phyloP scores from a whole-genome alignment of 2,113 vertebrate species.

The Microcebus griseorufus region DNA sequence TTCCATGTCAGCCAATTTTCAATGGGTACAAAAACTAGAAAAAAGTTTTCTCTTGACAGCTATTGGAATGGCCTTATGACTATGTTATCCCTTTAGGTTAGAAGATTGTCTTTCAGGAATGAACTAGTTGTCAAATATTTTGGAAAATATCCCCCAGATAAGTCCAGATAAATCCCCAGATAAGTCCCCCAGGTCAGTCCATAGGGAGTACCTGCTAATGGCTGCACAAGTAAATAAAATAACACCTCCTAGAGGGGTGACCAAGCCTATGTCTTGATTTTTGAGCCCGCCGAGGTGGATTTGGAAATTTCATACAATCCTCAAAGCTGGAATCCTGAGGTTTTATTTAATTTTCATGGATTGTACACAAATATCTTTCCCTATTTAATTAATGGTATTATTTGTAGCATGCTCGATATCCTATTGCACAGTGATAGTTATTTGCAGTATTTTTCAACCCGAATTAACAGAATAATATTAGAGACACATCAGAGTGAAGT shows the following conservation, averaged over 20 bases:
- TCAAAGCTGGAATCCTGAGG: not conserved
- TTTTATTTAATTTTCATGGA: not conserved
- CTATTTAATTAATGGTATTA: not conserved
- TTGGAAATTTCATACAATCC: not conserved
- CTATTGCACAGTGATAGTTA: not conserved
- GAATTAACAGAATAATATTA: not conserved
- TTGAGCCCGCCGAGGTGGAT: not conserved
- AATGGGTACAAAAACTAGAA: too few relatives aligned
- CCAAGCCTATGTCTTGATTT: not conserved
- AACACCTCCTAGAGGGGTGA: rapidly evolving
- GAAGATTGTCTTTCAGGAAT: rapidly evolving
- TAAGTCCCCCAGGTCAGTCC: not conserved
- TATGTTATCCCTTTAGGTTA: not conserved
- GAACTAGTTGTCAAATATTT: not conserved
- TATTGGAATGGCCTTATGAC: not conserved
- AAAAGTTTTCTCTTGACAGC: not conserved
- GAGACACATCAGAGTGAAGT: not conserved
- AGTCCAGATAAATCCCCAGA: not conserved
- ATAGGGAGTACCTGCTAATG: not conserved
- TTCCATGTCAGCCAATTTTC: not conserved
- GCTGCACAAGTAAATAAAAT: not conserved
- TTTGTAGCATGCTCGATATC: not conserved
- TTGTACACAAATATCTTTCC: not conserved
- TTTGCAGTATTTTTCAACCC: not conserved
- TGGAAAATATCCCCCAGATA: too few relatives aligned